A percentile compares a stretch with the other conserved stretches of the same genome.
Conservation (phyloP, 2,888 invertebrate genomes). For the Lamproptera curius region DNA sequence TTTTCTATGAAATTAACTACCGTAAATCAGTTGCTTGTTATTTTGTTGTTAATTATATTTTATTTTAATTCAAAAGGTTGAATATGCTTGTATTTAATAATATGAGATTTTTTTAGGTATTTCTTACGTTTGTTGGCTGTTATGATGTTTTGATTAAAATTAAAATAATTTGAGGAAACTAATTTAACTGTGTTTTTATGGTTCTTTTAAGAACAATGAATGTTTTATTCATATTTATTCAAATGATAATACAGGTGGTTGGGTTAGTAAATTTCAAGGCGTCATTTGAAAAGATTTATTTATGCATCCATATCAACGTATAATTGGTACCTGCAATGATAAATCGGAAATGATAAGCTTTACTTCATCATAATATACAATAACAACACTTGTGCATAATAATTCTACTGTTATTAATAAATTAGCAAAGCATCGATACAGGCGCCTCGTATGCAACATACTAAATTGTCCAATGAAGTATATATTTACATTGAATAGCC, state of each 20-base stretch:
- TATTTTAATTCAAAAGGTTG: neutral
- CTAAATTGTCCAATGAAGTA: neutral
- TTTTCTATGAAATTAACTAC: slow-evolving; percentile 1
- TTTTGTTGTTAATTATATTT: too few relatives aligned
- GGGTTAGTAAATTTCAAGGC: too few relatives aligned
- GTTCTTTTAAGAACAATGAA: too few relatives aligned
- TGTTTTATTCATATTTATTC: too few relatives aligned
- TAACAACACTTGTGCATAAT: neutral
- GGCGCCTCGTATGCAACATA: neutral
- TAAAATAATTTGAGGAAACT: too few relatives aligned
- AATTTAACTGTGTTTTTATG: too few relatives aligned
- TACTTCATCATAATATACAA: neutral
- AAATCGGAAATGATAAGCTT: neutral
- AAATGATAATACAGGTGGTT: too few relatives aligned
- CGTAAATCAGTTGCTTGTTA: neutral
- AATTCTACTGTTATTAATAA: neutral
- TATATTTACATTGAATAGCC: neutral
- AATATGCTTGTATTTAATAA: neutral
- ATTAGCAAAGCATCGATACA: neutral
- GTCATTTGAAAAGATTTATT: slow-evolving; percentile 17
- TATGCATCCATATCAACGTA: slow-evolving; percentile 10
- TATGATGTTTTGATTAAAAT: too few relatives aligned
- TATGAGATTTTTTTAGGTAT: too few relatives aligned
- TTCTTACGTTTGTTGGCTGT: too few relatives aligned
- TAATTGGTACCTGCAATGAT: slow-evolving; percentile 6